These are phyloP conservation scores for Microdon myrmicae DNA, from an alignment of 2,888 invertebrate genomes.

Conservation along the genomic window DNA sequence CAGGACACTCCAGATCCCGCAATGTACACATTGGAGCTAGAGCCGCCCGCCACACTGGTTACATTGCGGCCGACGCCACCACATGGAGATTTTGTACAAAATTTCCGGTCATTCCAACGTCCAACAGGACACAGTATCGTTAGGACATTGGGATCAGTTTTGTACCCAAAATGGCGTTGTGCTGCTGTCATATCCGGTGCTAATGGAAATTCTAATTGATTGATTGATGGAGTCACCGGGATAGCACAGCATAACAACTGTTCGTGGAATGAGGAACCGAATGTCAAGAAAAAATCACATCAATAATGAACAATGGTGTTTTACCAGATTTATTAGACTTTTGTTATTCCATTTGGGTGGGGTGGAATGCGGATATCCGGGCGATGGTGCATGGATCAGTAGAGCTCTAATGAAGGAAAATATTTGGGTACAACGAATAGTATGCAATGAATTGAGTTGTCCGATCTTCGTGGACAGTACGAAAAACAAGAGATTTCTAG, in stretches of 20 bases:
- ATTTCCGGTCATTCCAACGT: constrained; percentile 31
- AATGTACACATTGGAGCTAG: too few relatives aligned
- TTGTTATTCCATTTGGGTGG: too few relatives aligned
- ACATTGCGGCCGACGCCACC: constrained; percentile 3
- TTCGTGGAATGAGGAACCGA: background rate
- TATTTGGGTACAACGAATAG: too few relatives aligned
- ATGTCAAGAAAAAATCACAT: background rate
- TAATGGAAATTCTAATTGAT: constrained; percentile 59
- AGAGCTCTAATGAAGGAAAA: too few relatives aligned
- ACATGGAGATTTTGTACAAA: constrained; percentile 46
- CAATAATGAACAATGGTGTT: too few relatives aligned
- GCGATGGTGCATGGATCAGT: too few relatives aligned
- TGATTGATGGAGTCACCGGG: constrained; percentile 54
- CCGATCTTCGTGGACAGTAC: too few relatives aligned
- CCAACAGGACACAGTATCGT: background rate
- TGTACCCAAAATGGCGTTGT: constrained; percentile 50
- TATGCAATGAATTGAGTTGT: too few relatives aligned
- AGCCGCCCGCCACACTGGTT: constrained; percentile 14
- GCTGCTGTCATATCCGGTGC: constrained; percentile 57
- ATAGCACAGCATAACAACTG: constrained; percentile 7
- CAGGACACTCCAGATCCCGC: constrained; percentile 6
- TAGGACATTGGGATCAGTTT: constrained; percentile 11
- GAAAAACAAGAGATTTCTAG: too few relatives aligned
- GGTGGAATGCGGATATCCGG: too few relatives aligned
- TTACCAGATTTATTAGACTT: too few relatives aligned